These are phyloP conservation scores for Phalacrocorax brasilianus DNA, from an alignment of 2,113 vertebrate genomes.

Conservation along the genomic window DNA sequence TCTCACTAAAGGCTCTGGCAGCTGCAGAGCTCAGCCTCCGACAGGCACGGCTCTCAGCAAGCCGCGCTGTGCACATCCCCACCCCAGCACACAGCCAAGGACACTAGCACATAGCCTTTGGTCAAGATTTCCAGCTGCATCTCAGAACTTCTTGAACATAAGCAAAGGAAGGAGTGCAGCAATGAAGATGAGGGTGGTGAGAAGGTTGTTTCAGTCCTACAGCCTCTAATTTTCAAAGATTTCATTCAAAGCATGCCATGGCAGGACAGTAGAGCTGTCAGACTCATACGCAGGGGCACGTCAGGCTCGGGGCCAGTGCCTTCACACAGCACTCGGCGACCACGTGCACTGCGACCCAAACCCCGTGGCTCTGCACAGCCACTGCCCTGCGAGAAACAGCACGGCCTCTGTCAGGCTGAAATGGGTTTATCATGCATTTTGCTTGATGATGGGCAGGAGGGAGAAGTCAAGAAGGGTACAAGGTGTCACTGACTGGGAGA, in stretches of 20 bases:
- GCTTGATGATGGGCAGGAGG: not conserved
- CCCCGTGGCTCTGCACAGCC: not conserved
- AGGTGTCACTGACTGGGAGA: fast-evolving
- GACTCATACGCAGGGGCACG: not conserved
- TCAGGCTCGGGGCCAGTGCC: not conserved
- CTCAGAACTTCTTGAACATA: not conserved
- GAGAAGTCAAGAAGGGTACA: not conserved
- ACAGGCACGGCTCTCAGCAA: not conserved
- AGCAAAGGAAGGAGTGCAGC: not conserved
- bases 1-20: not conserved
- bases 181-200: not conserved
- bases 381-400: not conserved
- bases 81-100: not conserved
- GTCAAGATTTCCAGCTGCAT: not conserved
- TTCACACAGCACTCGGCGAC: fast-evolving
- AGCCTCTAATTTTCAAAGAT: not conserved
- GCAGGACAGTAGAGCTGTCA: not conserved
- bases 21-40: not conserved
- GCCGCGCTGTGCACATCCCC: not conserved
- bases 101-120: not conserved
- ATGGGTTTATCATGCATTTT: not conserved
- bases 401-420: not conserved
- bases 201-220: not conserved
- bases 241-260: not conserved
- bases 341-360: not conserved